These are phyloP conservation scores for Dendroctonus ponderosae DNA, from an alignment of 1,140 invertebrate genomes.

Conservation along the genomic window DNA sequence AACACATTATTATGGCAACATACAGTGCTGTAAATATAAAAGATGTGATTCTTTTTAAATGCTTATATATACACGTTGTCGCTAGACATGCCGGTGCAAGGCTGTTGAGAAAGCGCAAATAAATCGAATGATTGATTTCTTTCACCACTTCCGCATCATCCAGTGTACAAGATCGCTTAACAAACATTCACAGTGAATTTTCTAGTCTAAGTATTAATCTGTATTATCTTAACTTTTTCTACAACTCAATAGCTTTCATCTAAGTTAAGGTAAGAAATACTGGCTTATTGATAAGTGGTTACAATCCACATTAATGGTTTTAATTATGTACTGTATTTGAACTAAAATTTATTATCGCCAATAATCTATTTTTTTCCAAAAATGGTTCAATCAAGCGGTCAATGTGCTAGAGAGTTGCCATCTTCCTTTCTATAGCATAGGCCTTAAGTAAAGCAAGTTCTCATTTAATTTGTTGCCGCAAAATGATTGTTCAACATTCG, in stretches of 20 bases:
- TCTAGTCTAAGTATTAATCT: slow-evolving; percentile 23
- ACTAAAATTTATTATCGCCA: too few species aligned
- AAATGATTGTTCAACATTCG: too few species aligned
- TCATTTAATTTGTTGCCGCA: too few species aligned
- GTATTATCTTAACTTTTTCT: slow-evolving; percentile 45
- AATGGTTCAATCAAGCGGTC: too few species aligned
- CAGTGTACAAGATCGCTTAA: slow-evolving; percentile 2
- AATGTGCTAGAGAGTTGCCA: too few species aligned
- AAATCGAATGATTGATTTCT: background rate
- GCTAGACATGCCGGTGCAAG: background rate
- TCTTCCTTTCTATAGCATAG: too few species aligned
- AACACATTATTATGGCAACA: slow-evolving; percentile 33
- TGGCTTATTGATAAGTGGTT: slow-evolving; percentile 40
- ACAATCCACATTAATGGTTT: background rate
- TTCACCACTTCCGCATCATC: background rate
- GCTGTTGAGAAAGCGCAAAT: background rate
- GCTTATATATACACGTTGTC: slow-evolving; percentile 24
- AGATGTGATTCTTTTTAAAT: slow-evolving; percentile 25
- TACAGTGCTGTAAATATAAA: slow-evolving; percentile 35
- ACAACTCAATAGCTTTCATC: slow-evolving; percentile 47
- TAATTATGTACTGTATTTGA: too few species aligned
- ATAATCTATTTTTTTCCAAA: too few species aligned
- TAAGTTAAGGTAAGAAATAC: slow-evolving; percentile 44
- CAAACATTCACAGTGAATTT: slow-evolving; percentile 30
- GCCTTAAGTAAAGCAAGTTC: too few species aligned